Percentiles rank a stretch among this genome's conserved stretches.
Evolutionary conservation across 2,113 vertebrate genomes (phyloP).

Genomic region (Hyla sarda): DNA sequence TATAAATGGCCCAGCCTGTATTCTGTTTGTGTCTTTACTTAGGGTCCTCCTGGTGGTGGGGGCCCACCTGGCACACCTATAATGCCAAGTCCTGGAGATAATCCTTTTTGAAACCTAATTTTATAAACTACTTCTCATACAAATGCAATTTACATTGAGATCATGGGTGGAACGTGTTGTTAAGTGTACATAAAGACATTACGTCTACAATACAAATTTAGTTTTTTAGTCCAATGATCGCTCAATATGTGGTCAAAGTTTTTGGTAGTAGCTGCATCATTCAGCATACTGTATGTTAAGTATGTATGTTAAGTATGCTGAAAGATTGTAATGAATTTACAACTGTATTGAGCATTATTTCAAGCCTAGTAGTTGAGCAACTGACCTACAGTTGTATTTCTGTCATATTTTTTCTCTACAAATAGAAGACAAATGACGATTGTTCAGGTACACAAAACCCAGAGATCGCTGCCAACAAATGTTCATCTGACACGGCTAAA

Average conservation of each 20-base stretch:
- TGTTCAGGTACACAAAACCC: slow-evolving; percentile 9
- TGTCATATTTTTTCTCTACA: background rate
- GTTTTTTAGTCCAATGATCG: background rate
- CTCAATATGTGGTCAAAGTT: too few species aligned
- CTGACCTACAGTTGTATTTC: background rate
- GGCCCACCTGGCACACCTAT: slow-evolving; percentile 91
- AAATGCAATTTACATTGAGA: background rate
- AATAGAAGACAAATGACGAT: background rate
- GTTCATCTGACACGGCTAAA: background rate
- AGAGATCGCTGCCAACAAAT: slow-evolving; percentile 13
- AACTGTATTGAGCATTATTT: slow-evolving; percentile 1
- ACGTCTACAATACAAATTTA: background rate
- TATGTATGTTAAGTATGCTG: background rate
- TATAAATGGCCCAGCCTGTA: too few species aligned
- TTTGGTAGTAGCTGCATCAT: background rate
- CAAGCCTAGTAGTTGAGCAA: background rate
- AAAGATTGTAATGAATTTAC: background rate
- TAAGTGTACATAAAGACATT: background rate
- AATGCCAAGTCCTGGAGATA: slow-evolving; percentile 92
- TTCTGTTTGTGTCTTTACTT: slow-evolving; percentile 53
- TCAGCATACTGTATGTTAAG: background rate
- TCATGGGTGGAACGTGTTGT: background rate
- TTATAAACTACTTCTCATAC: too few species aligned
- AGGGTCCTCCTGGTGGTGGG: slow-evolving; percentile 89
- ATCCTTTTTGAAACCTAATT: background rate